Conservation (phyloP, 2,113 vertebrate genomes). For the Aplodontia rufa region DNA sequence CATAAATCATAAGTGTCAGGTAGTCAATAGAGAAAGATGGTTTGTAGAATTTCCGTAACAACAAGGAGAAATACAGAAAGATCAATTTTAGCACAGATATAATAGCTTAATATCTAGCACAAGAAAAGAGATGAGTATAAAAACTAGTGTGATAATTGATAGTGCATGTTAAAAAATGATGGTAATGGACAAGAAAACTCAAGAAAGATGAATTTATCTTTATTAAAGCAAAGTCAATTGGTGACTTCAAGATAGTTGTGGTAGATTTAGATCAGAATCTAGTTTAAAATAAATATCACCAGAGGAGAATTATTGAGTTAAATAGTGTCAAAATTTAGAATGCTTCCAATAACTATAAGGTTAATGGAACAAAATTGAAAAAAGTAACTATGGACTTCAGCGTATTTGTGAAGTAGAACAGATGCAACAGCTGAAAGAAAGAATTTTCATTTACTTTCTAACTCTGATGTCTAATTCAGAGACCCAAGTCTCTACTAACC, state of each 20-base stretch:
- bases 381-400: background rate
- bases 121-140: background rate
- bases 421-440: background rate
- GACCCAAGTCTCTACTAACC: background rate
- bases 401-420: background rate
- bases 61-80: background rate
- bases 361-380: background rate
- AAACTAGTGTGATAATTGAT: background rate
- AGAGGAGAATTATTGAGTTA: background rate
- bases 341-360: background rate
- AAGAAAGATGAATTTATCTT: background rate
- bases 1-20: background rate
- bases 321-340: background rate
- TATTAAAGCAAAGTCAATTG: background rate
- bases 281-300: background rate
- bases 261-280: background rate
- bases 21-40: background rate
- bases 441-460: background rate
- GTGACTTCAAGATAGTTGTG: background rate
- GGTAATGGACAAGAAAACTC: background rate
- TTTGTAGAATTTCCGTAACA: background rate
- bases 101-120: background rate
- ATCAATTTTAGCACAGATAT: background rate
- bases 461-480: conserved; percentile 23
- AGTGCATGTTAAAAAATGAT: background rate